Evolutionary conservation across 1,140 invertebrate genomes (phyloP), one percentile per base, ranked within the genome.

Genomic region (Drosophila arawakana): DNA sequence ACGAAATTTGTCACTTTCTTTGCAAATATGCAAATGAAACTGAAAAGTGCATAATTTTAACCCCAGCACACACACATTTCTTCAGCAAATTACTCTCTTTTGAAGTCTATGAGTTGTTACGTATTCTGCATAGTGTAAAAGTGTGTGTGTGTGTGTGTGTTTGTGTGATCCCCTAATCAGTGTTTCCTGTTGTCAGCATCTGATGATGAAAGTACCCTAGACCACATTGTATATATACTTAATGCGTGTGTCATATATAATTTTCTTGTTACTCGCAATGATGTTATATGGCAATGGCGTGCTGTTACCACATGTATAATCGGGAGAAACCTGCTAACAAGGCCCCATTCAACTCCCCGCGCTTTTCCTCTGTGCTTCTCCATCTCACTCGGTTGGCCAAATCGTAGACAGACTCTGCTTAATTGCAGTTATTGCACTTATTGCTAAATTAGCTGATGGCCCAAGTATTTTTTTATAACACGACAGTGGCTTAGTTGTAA

Each of bases 381-480:
- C n/a, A 7, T 9, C 34, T 63, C 34, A 34, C 35, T 52, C 13
- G 34, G 7, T 67, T 67, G 30, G 21, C 43, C 43, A 15, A 54
- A 30, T 34, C 37, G 30, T n/a, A 46, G 58, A 30, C 13, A 44
- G 21, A 57, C 52, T 67, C 65, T 55, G 10, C 55, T 43, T 59
- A 70, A 70, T 70, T 70, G 67, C 46, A 46, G 63, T 57, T 67
- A 55, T 61, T 60, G 67, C 62, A 46, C 13, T 61, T 61, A 61
- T 70, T 61, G 47, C 67, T 70, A 61, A 60, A 70, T 70, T 70
- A 70, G 67, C 58, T 70, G 67, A 70, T 70, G 30, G 49, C 52
- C 49, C 62, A 65, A 65, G 44, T 21, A 47, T 43, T 43, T 13
- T 39, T 43, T 43, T 43, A 43, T 43, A 43, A 43, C 41, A 43